Evolutionary conservation across 2,797 vertebrate genomes (phyloP), one percentile per base, ranked within the genome.

Genomic region (Poecile montanus): DNA sequence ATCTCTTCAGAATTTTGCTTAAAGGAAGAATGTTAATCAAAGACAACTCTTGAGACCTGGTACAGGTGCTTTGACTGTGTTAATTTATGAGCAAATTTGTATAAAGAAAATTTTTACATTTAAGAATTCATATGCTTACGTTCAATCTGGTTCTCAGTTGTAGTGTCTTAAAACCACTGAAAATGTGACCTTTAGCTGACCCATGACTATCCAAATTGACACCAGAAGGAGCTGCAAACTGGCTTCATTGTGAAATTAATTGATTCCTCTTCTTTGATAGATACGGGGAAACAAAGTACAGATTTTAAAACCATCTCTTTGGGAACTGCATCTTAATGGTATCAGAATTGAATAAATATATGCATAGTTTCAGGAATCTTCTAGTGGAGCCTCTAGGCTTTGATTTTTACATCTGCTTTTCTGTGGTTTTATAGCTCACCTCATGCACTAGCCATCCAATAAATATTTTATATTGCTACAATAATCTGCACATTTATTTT

Each of bases 151-250:
- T 85, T 85, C 54, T 77, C 85, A 82, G 95, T 73, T 75, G 51
- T n/a, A 51, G 12, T 75, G 62, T 44, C 66, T 84, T 91, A 87
- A 76, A 78, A 95, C 86, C 36, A 61, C 74, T 67, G 75, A 67
- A 77, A 85, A 67, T 10, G 7, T 94, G 93, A 96, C 91, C 93
- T 67, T 30, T 54, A 75, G 36, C 76, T 95, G 93, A 96, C 92
- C 96, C 77, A 2, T 32, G 76, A 68, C 89, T 89, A 53, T 79
- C 90, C 88, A 92, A 90, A 92, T 47, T 72, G 89, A 79, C 93
- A 90, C 48, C 73, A 87, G 92, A 71, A 96, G 65, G 75, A 75
- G 72, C 57, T 78, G n/a, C 71, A 76, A 89, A 85, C 70, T 75
- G 58, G 11, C 57, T 93, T 88, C 67, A 58, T 34, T 93, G 54